Evolutionary conservation across 2,888 invertebrate genomes (phyloP), one percentile per base, ranked within the genome.

Genomic region (Cremastinae sp.): DNA sequence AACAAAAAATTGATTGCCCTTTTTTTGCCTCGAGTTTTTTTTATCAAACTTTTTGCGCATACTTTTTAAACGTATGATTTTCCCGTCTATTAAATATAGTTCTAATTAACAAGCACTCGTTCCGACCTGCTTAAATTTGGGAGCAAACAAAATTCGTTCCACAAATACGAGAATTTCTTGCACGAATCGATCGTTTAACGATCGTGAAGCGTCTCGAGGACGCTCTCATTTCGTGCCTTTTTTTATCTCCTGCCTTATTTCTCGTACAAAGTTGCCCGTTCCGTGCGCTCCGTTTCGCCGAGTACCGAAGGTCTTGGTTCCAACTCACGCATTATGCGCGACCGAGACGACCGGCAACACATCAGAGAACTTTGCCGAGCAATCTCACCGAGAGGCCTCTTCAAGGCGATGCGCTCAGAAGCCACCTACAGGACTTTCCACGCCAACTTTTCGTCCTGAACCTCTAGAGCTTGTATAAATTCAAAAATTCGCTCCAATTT

Each of bases 401-500:
- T 82, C 83, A 84, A 84, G 84, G 84, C 79, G 81, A 83, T 80
- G 79, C 68, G 66, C 72, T 62, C 45, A 28, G 34, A 49, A 62
- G 53, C 69, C 70, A 66, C 68, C 70, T 61, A 72, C 34, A 65
- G 28, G 36, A 22, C 62, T 34, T 14, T 56, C 7, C 54, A 71
- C 74, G 69, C 56, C 64, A 74, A 34, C 65, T 64, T 70, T 47
- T 65, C 41, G 41, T 12, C 70, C 20, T 58, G 49, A 49, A 65
- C n/a, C n/a, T n/a, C n/a, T n/a, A n/a, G n/a, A n/a, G n/a, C n/a
- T n/a, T n/a, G n/a, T n/a, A n/a, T n/a, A n/a, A n/a, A n/a, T n/a
- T n/a, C n/a, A n/a, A n/a, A n/a, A n/a, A n/a, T n/a, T 12, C 41
- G 41, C 12, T 28, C 28, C 5, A 2, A 28, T 28, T 28, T 5